Conservation (phyloP, 2,113 vertebrate species). For the Epinephelus moara region DNA sequence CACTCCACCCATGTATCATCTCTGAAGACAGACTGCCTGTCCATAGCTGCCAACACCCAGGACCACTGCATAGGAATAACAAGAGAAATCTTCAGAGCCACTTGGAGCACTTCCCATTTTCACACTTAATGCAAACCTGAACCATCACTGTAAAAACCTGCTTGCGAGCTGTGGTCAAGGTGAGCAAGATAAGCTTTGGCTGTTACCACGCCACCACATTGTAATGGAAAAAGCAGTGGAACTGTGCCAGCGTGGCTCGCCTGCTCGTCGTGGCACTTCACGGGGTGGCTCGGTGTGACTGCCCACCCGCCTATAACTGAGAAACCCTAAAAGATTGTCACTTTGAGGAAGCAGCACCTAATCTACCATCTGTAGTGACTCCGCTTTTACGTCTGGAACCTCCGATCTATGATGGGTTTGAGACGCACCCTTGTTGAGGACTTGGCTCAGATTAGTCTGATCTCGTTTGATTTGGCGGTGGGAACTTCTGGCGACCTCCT, state of each 20-base stretch:
- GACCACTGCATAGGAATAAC: not conserved
- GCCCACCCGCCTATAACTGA: not conserved
- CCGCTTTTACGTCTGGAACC: too few species aligned
- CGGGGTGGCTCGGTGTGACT: too few species aligned
- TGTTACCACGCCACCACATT: not conserved
- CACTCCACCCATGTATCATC: not conserved
- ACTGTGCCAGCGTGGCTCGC: too few species aligned
- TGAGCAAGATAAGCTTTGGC: not conserved
- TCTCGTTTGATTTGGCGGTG: too few species aligned
- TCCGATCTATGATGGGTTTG: too few species aligned
- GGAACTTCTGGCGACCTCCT: too few species aligned
- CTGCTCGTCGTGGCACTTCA: too few species aligned
- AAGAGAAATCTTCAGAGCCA: not conserved
- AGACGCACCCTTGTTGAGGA: too few species aligned
- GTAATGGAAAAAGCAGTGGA: not conserved
- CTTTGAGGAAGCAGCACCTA: not conserved
- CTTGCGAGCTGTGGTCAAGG: not conserved
- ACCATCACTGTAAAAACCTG: not conserved
- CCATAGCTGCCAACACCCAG: not conserved
- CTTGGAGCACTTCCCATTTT: not conserved
- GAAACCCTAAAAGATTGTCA: not conserved
- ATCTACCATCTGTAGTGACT: too few species aligned
- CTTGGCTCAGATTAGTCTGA: too few species aligned
- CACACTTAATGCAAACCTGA: conserved; percentile 4
- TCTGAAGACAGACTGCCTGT: not conserved